Evolutionary conservation across 2,888 invertebrate species (phyloP).

Genomic region (Polyploca ridens): DNA sequence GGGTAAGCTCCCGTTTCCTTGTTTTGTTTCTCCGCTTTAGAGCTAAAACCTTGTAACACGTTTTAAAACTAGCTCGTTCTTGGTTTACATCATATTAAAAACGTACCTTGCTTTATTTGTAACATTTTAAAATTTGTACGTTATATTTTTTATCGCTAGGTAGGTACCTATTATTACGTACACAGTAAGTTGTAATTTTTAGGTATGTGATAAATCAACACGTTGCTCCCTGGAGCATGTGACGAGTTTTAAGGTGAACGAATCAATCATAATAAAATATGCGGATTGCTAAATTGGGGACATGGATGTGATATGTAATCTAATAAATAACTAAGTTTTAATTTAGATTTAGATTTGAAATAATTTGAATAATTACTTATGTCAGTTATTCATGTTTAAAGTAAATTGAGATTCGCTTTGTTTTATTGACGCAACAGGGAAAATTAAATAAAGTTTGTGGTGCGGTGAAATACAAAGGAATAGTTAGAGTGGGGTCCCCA

Average conservation of each 20-base stretch:
- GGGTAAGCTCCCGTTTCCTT: slow-evolving; percentile 26
- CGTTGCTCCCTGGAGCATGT: slow-evolving; percentile 36
- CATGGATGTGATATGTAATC: background rate
- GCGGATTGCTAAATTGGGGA: slow-evolving; percentile 40
- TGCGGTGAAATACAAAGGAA: slow-evolving; percentile 62
- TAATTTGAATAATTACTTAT: slow-evolving; percentile 25
- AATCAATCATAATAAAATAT: slow-evolving; percentile 57
- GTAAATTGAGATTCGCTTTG: too few species aligned
- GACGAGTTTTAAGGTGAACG: slow-evolving; percentile 41
- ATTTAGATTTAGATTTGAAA: slow-evolving; percentile 13
- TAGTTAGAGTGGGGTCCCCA: slow-evolving; percentile 61
- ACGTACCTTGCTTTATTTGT: slow-evolving; percentile 6
- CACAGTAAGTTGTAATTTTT: slow-evolving; percentile 29
- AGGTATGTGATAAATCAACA: slow-evolving; percentile 50
- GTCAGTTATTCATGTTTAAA: slow-evolving; percentile 43
- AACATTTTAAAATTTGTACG: slow-evolving; percentile 2
- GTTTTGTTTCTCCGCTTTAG: slow-evolving; percentile 32
- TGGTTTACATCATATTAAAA: slow-evolving; percentile 19
- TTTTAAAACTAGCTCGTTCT: slow-evolving; percentile 27
- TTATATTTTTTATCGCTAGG: background rate
- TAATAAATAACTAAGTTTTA: background rate
- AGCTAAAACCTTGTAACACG: slow-evolving; percentile 23
- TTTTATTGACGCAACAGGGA: slow-evolving; percentile 49
- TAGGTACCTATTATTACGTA: slow-evolving; percentile 3
- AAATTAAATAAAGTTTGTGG: slow-evolving; percentile 60